Conservation (phyloP, 2,888 invertebrate species). For the Ommatoiulus sabulosus region DNA sequence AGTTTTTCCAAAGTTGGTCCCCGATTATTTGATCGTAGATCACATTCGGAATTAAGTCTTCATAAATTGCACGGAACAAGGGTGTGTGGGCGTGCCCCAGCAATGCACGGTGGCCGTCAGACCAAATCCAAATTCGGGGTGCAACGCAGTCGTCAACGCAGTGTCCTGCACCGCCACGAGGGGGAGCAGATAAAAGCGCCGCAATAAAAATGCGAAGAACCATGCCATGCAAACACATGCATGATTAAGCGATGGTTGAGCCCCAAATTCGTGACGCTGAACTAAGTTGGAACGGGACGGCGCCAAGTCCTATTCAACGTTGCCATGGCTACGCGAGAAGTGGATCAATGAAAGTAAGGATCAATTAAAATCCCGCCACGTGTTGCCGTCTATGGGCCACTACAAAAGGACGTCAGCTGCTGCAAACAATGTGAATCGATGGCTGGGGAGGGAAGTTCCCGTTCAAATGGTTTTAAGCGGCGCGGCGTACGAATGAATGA, state of each 20-base stretch:
- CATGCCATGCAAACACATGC: conserved; percentile 9
- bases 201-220: neutral
- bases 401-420: conserved; percentile 47
- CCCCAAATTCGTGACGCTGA: neutral
- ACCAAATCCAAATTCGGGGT: neutral
- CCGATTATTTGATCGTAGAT: neutral
- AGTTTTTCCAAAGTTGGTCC: neutral
- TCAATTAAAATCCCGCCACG: conserved; percentile 47
- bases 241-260: neutral
- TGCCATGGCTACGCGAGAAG: conserved; percentile 16
- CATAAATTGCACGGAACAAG: neutral
- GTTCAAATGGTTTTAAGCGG: conserved; percentile 34
- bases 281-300: conserved; percentile 8
- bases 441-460: neutral
- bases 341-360: conserved; percentile 46
- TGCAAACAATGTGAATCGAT: conserved; percentile 44
- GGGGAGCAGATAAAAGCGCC: neutral
- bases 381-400: conserved; percentile 44
- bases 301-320: neutral
- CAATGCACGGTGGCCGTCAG: neutral
- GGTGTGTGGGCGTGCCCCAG: neutral
- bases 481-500: conserved; percentile 18
- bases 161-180: no score
- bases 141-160: neutral
- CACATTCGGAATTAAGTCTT: neutral